Base-by-base conservation (phyloP, 2,113 vertebrate genomes). In the Chamaea fasciata region DNA sequence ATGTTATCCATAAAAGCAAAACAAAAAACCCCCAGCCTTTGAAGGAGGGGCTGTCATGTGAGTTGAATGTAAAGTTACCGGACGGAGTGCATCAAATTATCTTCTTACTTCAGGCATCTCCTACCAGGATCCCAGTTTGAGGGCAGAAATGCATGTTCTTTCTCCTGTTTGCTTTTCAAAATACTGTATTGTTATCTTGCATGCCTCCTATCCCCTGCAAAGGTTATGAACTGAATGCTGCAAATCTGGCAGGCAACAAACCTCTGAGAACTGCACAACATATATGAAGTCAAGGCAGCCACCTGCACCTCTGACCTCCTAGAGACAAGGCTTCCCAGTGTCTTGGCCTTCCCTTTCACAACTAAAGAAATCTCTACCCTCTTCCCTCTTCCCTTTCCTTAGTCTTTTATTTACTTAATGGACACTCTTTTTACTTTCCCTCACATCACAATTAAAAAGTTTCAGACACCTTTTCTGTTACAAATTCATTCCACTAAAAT, bases 161-260 rank as follows among this genome's bases (percentile, higher is more conserved):
- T 73, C 28, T 60, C n/a, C 17, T 56, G 55, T 60, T 68, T 44
- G 42, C 49, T 88, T 90, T 68, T 31, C 20, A 79, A 82, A 93
- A 85, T 13, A 49, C 21, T 9, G 2, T 33, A 28, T 56, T 76
- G 90, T 90, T 31, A 65, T 57, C 30, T 83, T 37, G 20, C 22
- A 47, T 64, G 15, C 18, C 31, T 90, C 67, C 37, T 16, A 55
- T 63, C 9, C 15, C 28, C n/a, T 75, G 41, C n/a, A 78, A 83
- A 93, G n/a, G 22, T 47, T 86, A 69, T 8, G 28, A 90, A 64
- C 10, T 27, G 47, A 78, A 41, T 4, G 5, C 22, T 76, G 26
- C 2, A 9, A 73, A 80, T 42, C 17, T 0, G 0, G 14, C 28
- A 67, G 74, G 65, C 37, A 57, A 65, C 0, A 0, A 27, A 28